phyloP scores from a whole-genome alignment of 30 jellyfish, hydroid and myxozoan genomes.

The Mastigias papua region DNA sequence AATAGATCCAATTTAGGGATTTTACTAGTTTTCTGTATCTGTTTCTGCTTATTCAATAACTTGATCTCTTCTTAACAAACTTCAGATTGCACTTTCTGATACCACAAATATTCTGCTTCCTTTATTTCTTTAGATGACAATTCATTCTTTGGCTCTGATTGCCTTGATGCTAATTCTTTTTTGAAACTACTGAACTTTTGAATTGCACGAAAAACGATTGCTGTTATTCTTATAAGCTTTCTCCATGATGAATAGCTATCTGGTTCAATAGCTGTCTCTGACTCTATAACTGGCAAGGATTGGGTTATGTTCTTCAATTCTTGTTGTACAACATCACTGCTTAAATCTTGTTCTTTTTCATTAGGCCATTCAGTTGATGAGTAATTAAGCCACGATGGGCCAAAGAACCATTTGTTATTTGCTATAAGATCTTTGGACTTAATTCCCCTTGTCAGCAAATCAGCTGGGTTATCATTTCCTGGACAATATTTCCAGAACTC shows the following conservation, averaged over 20 bases:
- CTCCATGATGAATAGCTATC: no score
- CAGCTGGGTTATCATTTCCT: no score
- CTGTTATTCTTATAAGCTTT: background rate
- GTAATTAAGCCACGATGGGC: constrained; percentile 23
- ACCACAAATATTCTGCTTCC: background rate
- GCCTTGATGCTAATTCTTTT: no score
- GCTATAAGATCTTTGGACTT: constrained; percentile 2
- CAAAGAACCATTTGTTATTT: constrained; percentile 50
- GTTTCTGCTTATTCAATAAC: background rate
- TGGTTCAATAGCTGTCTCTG: no score
- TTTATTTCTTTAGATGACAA: background rate
- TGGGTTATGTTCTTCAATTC: background rate
- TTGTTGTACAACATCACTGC: background rate
- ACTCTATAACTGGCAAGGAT: no score
- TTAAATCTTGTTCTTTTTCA: background rate
- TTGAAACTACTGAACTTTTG: no score
- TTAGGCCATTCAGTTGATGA: background rate
- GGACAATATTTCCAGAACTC: no score
- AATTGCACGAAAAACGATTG: background rate
- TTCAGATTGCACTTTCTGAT: background rate
- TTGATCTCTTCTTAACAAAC: background rate
- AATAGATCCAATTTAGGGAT: background rate
- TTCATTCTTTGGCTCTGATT: background rate
- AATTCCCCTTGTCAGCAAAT: constrained; percentile 45
- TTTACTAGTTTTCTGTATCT: background rate